These are phyloP conservation scores for Sinella curviseta DNA, from an alignment of 1,140 invertebrate species.

Conservation along the genomic window DNA sequence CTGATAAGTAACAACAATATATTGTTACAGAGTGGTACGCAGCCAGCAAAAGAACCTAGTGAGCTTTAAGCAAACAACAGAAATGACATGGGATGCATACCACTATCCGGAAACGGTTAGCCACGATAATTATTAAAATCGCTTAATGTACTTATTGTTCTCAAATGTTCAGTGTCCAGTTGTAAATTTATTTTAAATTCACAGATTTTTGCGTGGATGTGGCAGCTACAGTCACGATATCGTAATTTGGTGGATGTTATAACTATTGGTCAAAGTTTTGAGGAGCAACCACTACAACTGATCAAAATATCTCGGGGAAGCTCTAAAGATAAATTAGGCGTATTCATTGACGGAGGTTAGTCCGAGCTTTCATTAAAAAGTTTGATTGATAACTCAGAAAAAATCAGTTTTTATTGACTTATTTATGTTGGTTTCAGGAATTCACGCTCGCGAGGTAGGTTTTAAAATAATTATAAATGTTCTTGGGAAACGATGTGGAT, in stretches of 20 bases:
- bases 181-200: neutral
- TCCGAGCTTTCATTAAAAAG: neutral
- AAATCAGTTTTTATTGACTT: neutral
- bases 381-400: neutral
- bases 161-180: neutral
- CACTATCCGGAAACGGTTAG: conserved; percentile 16
- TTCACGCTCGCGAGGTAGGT: conserved; percentile 54
- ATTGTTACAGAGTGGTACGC: neutral
- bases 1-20: neutral
- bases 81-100: conserved; percentile 20
- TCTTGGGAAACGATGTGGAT: too few relatives aligned
- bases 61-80: neutral
- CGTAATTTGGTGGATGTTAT: neutral
- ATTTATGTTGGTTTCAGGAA: neutral
- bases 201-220: conserved; percentile 8
- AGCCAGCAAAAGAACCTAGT: neutral
- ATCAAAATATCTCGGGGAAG: conserved; percentile 8
- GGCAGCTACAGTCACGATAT: conserved; percentile 1
- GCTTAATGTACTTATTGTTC: neutral
- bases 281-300: neutral
- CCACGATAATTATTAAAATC: neutral
- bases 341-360: conserved; percentile 25
- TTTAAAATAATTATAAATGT: neutral
- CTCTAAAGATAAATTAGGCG: neutral
- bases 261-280: neutral